Conservation (phyloP, 2,888 invertebrate genomes). For the Synergus japonicus region DNA sequence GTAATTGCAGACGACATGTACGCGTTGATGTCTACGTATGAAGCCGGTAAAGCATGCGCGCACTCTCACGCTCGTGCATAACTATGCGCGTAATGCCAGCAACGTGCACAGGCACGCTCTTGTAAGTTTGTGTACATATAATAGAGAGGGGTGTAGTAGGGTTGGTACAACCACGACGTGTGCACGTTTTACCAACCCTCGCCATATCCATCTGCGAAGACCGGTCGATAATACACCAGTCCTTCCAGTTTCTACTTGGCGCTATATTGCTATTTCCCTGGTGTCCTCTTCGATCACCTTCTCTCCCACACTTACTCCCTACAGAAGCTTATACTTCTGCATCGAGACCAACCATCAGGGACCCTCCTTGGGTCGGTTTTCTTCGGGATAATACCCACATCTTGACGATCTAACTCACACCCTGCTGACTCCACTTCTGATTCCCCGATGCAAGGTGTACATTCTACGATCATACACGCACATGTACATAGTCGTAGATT, state of each 20-base stretch:
- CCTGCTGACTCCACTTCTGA: slow-evolving; percentile 7
- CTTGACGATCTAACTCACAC: slow-evolving; percentile 44
- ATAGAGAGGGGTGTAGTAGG: slow-evolving; percentile 46
- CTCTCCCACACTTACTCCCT: slow-evolving; percentile 19
- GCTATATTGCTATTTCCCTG: slow-evolving; percentile 66
- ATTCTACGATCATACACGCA: background rate
- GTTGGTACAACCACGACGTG: slow-evolving; percentile 61
- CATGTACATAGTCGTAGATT: slow-evolving; percentile 15
- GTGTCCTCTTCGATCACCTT: slow-evolving; percentile 49
- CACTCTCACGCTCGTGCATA: slow-evolving; percentile 11
- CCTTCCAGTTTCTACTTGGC: slow-evolving; percentile 62
- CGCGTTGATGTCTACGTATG: background rate
- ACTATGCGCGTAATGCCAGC: slow-evolving; percentile 26
- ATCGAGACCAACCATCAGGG: slow-evolving; percentile 37
- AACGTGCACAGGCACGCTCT: slow-evolving; percentile 8
- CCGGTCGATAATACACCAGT: slow-evolving; percentile 58
- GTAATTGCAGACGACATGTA: slow-evolving; percentile 9
- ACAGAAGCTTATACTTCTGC: slow-evolving; percentile 40
- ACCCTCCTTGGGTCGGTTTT: slow-evolving; percentile 26
- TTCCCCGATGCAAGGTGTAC: background rate
- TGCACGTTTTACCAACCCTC: slow-evolving; percentile 61
- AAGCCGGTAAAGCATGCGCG: slow-evolving; percentile 1
- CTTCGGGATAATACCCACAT: slow-evolving; percentile 50
- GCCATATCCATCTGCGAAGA: slow-evolving; percentile 52
- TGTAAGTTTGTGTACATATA: slow-evolving; percentile 44